Conservation (phyloP, 2,888 invertebrate species). For the Cantharis rustica region DNA sequence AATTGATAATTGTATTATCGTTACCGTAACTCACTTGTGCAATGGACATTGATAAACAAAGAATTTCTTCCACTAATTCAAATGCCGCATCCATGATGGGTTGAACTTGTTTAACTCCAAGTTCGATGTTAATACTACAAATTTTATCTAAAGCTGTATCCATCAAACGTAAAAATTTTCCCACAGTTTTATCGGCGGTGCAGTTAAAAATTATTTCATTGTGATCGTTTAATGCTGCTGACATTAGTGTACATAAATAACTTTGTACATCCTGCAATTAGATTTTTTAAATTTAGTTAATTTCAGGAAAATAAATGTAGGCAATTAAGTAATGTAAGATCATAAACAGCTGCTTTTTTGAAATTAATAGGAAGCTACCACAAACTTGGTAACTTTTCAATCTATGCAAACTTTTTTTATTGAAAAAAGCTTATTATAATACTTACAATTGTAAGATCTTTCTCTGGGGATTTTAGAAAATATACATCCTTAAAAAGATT, state of each 20-base stretch:
- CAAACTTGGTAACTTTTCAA: background rate
- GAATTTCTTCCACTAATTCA: constrained; percentile 47
- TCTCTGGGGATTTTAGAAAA: background rate
- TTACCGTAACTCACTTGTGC: constrained; percentile 49
- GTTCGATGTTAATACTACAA: constrained; percentile 40
- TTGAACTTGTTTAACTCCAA: constrained; percentile 18
- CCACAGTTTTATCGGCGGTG: constrained; percentile 27
- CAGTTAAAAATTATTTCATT: constrained; percentile 30
- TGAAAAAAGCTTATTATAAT: no score
- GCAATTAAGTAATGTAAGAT: background rate
- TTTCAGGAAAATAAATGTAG: background rate
- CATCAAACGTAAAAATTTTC: constrained; percentile 50
- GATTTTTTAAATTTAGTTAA: background rate
- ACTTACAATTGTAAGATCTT: constrained; percentile 5
- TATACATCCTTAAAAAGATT: constrained; percentile 11
- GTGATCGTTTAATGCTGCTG: constrained; percentile 39
- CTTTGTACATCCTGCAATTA: constrained; percentile 40
- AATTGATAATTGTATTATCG: constrained; percentile 57
- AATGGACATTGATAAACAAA: constrained; percentile 54
- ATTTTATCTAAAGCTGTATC: constrained; percentile 48
- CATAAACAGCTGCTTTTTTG: background rate
- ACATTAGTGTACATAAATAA: constrained; percentile 40
- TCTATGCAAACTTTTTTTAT: background rate
- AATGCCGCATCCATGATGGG: constrained; percentile 35
- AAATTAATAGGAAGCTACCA: background rate